Conservation (phyloP, 2,888 invertebrate species). For the Xestobium rufovillosum region DNA sequence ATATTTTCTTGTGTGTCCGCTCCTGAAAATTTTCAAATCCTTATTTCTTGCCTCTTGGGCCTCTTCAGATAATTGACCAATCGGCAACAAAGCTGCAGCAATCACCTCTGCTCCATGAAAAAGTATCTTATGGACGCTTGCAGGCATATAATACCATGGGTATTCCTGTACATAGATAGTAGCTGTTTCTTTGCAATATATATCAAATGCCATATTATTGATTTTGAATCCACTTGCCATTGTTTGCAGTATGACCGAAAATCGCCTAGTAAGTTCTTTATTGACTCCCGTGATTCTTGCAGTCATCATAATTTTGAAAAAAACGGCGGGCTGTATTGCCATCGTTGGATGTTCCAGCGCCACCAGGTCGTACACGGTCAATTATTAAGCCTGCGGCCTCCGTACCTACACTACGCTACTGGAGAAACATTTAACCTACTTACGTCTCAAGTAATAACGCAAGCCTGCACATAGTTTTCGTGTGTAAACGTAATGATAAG, state of each 20-base stretch:
- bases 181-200: too few species aligned
- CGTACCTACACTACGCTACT: too few species aligned
- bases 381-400: too few species aligned
- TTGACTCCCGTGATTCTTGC: constrained; percentile 10
- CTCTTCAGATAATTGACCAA: constrained; percentile 27
- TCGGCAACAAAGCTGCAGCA: constrained; percentile 25
- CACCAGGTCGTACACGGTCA: constrained; percentile 19
- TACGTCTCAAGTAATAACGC: too few species aligned
- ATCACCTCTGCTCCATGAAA: constrained; percentile 26
- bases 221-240: constrained; percentile 16
- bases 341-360: constrained; percentile 20
- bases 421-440: too few species aligned
- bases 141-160: constrained; percentile 28
- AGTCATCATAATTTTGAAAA: constrained; percentile 25
- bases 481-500: too few species aligned
- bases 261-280: constrained; percentile 9
- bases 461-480: too few species aligned
- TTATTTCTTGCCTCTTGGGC: constrained; percentile 30
- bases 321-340: constrained; percentile 19
- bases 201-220: too few species aligned
- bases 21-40: constrained; percentile 24
- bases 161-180: constrained; percentile 25
- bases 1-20: constrained; percentile 22
- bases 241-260: constrained; percentile 14
- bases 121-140: constrained; percentile 20